phyloP scores from a whole-genome alignment of 92 coral and sea anemone species.

The Heliopora coerulea region DNA sequence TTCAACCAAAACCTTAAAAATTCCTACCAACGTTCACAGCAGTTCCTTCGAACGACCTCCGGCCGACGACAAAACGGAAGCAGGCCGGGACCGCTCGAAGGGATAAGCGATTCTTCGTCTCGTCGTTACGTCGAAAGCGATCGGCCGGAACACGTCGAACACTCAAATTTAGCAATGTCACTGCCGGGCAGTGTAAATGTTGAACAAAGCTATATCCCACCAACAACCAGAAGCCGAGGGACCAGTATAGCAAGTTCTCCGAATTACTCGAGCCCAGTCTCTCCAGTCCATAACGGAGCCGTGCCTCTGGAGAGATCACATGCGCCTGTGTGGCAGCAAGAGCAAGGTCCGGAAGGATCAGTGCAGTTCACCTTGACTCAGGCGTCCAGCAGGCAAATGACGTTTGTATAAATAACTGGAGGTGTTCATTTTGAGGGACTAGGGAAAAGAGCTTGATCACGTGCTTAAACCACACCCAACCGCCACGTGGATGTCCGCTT shows the following conservation, averaged over 20 bases:
- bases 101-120: neutral
- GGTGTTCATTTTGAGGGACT: neutral
- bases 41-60: slow-evolving; percentile 14
- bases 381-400: slow-evolving; percentile 32
- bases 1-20: slow-evolving; percentile 34
- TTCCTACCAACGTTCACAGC: slow-evolving; percentile 33
- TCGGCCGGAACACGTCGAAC: slow-evolving; percentile 8
- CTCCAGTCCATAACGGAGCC: slow-evolving; percentile 29
- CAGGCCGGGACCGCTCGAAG: slow-evolving; percentile 13
- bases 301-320: neutral
- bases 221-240: neutral
- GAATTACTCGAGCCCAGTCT: neutral
- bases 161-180: neutral
- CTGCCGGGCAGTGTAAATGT: slow-evolving; percentile 31
- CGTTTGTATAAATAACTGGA: slow-evolving; percentile 21
- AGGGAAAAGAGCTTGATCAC: neutral
- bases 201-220: slow-evolving; percentile 3
- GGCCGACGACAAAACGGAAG: slow-evolving; percentile 34
- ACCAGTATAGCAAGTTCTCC: slow-evolving; percentile 3
- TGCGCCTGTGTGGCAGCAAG: slow-evolving; percentile 43
- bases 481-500: neutral
- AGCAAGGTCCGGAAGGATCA: slow-evolving; percentile 31
- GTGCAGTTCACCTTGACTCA: slow-evolving; percentile 33
- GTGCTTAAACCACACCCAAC: neutral
- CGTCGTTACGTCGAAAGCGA: neutral